These are phyloP conservation scores for Vanessa cardui DNA, from an alignment of 2,888 invertebrate genomes.

Conservation along the genomic window DNA sequence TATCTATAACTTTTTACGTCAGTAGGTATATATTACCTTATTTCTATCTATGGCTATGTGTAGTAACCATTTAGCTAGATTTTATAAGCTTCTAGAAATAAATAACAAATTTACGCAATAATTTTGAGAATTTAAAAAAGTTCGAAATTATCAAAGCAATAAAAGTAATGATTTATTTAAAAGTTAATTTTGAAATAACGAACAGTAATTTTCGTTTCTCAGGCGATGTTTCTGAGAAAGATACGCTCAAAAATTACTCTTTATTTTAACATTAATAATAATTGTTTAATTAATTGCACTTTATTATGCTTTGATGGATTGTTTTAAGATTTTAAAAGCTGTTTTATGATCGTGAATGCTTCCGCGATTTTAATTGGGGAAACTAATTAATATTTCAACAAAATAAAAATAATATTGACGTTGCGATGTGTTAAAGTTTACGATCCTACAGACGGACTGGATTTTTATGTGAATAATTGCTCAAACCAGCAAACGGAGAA, in stretches of 20 bases:
- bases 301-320: slow-evolving; percentile 17
- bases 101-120: no score
- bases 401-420: no score
- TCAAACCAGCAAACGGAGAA: no score
- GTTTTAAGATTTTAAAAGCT: slow-evolving; percentile 2
- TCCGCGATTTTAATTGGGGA: slow-evolving; percentile 22
- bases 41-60: no score
- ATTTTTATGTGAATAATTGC: no score
- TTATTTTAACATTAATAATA: background rate
- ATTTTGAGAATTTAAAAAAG: no score
- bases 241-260: background rate
- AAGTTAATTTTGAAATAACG: background rate
- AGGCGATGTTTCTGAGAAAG: background rate
- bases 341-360: slow-evolving; percentile 8
- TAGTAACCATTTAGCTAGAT: no score
- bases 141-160: background rate
- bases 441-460: no score
- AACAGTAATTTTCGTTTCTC: background rate
- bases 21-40: no score
- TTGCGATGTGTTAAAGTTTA: no score
- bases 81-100: no score
- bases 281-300: slow-evolving; percentile 12
- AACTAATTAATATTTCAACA: slow-evolving; percentile 1
- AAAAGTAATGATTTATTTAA: background rate
- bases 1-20: no score